These are phyloP conservation scores for Otolemur garnettii DNA, from an alignment of 2,113 vertebrate genomes.

Conservation along the genomic window DNA sequence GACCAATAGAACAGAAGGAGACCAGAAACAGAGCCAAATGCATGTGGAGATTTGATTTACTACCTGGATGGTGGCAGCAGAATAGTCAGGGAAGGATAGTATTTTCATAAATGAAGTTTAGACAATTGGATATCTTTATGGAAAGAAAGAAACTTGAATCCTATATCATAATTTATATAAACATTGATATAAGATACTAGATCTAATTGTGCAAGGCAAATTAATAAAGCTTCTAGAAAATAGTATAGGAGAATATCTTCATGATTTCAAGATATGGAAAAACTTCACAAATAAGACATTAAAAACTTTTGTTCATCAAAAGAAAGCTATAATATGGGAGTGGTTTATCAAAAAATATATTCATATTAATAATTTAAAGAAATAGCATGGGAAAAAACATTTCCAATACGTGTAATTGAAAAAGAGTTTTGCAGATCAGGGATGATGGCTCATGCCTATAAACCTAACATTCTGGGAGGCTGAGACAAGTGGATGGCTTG, in stretches of 20 bases:
- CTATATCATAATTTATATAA: not conserved
- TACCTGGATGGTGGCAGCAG: not conserved
- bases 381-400: not conserved
- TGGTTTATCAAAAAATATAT: not conserved
- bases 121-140: not conserved
- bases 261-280: not conserved
- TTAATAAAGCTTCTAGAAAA: slow-evolving; percentile 4
- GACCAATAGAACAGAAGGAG: not conserved
- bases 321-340: not conserved
- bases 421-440: no score
- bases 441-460: no score
- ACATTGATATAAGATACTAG: not conserved
- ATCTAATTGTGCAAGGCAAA: not conserved
- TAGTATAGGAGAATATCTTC: not conserved
- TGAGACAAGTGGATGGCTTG: no score
- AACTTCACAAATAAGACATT: not conserved
- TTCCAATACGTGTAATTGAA: not conserved
- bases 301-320: not conserved
- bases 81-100: not conserved
- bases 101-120: not conserved
- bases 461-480: no score
- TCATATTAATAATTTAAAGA: not conserved
- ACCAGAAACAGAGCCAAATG: not conserved
- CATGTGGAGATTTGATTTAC: not conserved
- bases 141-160: not conserved